Conservation (phyloP, 2,888 invertebrate species). For the Mechanitis messenoides region DNA sequence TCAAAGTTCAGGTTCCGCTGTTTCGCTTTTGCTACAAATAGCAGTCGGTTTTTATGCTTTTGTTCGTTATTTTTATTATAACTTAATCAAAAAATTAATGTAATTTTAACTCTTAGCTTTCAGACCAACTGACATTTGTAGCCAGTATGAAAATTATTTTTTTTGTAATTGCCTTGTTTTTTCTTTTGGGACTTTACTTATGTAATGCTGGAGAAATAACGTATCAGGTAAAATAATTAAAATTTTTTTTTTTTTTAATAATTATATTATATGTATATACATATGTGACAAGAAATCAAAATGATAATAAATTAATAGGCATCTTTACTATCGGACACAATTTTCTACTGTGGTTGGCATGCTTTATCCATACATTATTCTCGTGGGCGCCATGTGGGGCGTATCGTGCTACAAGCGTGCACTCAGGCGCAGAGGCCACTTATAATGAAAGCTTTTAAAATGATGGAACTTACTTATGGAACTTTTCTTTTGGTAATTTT, state of each 20-base stretch:
- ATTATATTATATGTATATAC: not conserved
- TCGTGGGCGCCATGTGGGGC: constrained; percentile 40
- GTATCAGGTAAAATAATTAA: constrained; percentile 48
- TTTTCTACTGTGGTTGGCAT: constrained; percentile 68
- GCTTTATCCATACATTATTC: constrained; percentile 35
- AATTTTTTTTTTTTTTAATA: not conserved
- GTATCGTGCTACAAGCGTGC: constrained; percentile 51
- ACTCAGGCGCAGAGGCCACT: constrained; percentile 58
- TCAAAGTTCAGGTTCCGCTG: constrained; percentile 58
- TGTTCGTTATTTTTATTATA: constrained; percentile 7
- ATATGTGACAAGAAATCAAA: not conserved
- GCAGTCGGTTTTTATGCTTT: constrained; percentile 37
- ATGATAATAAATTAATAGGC: constrained; percentile 43
- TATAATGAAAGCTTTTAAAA: constrained; percentile 67
- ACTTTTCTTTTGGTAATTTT: constrained; percentile 54
- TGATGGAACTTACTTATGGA: constrained; percentile 59
- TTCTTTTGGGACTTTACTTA: constrained; percentile 57
- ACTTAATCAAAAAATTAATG: constrained; percentile 6
- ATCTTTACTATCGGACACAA: constrained; percentile 52
- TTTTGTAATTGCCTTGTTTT: constrained; percentile 55
- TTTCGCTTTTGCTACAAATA: constrained; percentile 46
- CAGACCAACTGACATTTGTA: constrained; percentile 49
- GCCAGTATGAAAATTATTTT: constrained; percentile 56
- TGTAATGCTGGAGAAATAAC: constrained; percentile 71
- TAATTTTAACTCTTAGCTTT: constrained; percentile 40